phyloP scores from a whole-genome alignment of 2,113 vertebrate genomes.

The Neodon shergylaensis region DNA sequence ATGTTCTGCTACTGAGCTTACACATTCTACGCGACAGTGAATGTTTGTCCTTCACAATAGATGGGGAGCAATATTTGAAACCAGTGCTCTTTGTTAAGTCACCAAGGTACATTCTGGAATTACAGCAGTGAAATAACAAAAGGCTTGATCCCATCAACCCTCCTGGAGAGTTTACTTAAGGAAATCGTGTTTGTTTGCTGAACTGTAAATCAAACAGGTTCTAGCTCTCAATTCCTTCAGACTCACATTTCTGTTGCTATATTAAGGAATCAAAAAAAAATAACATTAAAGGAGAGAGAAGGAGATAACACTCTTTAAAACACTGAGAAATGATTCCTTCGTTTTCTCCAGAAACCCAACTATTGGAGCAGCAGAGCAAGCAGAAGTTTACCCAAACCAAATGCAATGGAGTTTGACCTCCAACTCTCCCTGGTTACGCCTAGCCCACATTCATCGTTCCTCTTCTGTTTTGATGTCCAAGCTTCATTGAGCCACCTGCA shows the following conservation, averaged over 20 bases:
- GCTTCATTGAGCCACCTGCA: background rate
- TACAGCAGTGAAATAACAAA: conserved; percentile 45
- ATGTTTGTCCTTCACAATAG: background rate
- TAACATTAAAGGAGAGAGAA: background rate
- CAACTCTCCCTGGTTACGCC: background rate
- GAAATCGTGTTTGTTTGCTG: conserved; percentile 51
- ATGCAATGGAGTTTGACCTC: background rate
- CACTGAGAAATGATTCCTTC: background rate
- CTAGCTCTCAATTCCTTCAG: background rate
- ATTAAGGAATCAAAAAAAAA: background rate
- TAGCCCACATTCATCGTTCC: rapidly evolving
- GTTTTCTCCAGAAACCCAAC: background rate
- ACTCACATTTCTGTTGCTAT: conserved; percentile 8
- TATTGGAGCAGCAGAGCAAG: background rate
- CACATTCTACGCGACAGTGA: background rate
- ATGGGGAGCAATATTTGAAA: conserved; percentile 13
- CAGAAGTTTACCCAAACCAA: background rate
- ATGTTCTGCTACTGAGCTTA: background rate
- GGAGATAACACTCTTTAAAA: conserved; percentile 1
- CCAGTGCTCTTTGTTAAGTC: conserved; percentile 4
- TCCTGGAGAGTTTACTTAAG: conserved; percentile 50
- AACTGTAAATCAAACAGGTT: conserved; percentile 48
- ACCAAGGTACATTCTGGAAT: conserved; percentile 41
- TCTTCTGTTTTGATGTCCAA: background rate
- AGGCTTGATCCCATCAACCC: conserved; percentile 1